Evolutionary conservation across 2,797 vertebrate genomes (phyloP).

Genomic region (Naso thynnoides): DNA sequence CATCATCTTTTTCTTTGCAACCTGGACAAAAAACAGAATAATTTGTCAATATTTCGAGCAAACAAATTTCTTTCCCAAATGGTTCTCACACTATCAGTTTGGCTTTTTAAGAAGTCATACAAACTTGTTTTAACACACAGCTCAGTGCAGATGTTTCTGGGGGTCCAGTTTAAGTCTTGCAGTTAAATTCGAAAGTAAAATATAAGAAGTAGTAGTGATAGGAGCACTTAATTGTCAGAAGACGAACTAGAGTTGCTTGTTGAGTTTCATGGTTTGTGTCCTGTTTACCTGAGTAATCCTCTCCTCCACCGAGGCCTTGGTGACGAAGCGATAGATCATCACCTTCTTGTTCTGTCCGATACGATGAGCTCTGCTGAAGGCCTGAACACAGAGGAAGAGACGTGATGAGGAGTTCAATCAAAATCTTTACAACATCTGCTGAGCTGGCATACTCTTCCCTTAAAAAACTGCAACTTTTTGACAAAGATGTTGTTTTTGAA

Average conservation of each 20-base stretch:
- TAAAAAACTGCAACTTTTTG: no score
- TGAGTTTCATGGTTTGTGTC: neutral
- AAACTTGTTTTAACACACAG: neutral
- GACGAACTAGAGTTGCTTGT: neutral
- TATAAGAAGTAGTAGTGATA: no score
- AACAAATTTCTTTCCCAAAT: neutral
- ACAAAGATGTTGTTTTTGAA: no score
- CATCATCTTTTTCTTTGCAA: constrained; percentile 99
- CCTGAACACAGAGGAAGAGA: constrained; percentile 75
- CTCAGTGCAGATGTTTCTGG: no score
- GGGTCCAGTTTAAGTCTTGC: no score
- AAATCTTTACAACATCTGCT: neutral
- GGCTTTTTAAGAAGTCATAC: neutral
- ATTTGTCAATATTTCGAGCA: no score
- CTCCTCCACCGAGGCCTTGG: constrained; percentile 97
- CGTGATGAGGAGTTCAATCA: no score
- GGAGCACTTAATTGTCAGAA: neutral
- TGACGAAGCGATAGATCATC: constrained; percentile 99
- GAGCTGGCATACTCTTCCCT: neutral
- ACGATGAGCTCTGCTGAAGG: constrained; percentile 98
- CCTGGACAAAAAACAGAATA: constrained; percentile 67
- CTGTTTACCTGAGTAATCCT: constrained; percentile 91
- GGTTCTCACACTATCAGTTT: neutral
- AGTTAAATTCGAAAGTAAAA: no score
- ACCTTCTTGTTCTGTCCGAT: constrained; percentile 99